These are phyloP conservation scores for Drosophila parabipectinata DNA, from an alignment of 1,140 invertebrate genomes.

Conservation along the genomic window DNA sequence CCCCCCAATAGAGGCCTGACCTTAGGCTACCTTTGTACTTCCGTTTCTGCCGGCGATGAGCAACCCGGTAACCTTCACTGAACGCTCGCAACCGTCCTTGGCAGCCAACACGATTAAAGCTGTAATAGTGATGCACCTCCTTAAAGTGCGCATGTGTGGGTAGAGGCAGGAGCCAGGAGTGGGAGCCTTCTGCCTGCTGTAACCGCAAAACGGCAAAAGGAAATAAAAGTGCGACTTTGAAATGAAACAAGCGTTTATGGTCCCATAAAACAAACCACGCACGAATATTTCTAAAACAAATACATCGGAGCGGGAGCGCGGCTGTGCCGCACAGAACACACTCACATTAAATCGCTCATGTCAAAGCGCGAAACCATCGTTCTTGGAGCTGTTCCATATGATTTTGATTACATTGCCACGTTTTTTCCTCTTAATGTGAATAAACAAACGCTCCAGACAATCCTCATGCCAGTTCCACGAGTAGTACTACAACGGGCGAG, in stretches of 20 bases:
- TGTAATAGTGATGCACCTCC: constrained; percentile 57
- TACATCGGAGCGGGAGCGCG: constrained; percentile 11
- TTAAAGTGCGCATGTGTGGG: constrained; percentile 41
- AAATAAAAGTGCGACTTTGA: constrained; percentile 82
- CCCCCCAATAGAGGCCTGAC: constrained; percentile 15
- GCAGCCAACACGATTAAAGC: constrained; percentile 4
- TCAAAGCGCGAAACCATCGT: constrained; percentile 13
- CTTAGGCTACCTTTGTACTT: no score
- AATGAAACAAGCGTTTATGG: constrained; percentile 81
- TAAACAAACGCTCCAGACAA: background rate
- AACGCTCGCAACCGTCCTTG: background rate
- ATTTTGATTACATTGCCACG: constrained; percentile 55
- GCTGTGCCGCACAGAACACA: constrained; percentile 2
- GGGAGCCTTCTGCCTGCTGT: constrained; percentile 48
- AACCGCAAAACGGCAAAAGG: constrained; percentile 75
- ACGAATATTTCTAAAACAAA: constrained; percentile 76
- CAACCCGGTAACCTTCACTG: background rate
- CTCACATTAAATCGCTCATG: constrained; percentile 11
- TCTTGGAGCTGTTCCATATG: constrained; percentile 37
- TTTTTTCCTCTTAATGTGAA: constrained; percentile 3
- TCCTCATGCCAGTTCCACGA: background rate
- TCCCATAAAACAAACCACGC: constrained; percentile 79
- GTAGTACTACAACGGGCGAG: background rate
- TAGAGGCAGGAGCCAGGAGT: constrained; percentile 1
- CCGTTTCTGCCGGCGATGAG: no score